Base-by-base conservation (phyloP, 2,797 vertebrate genomes). In the Xerus rutilus region DNA sequence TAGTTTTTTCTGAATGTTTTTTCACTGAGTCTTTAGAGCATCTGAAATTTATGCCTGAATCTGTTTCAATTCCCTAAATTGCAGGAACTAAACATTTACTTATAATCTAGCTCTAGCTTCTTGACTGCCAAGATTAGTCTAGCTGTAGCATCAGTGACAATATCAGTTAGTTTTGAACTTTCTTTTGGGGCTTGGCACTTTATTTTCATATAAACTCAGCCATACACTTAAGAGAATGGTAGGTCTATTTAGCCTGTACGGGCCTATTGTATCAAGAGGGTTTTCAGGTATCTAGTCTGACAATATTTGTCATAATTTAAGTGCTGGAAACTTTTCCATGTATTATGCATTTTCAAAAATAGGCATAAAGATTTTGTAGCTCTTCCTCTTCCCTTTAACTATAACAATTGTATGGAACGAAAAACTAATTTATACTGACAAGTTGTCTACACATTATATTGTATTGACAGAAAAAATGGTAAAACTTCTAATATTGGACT, bases 301-400 rank as follows among this genome's bases (percentile, higher is more conserved):
- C 6, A 62, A 88, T 76, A 65, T 9, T 91, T 81, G 2, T 9
- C 43, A 69, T 47, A 83, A 93, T 54, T 73, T 43, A 93, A 85
- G 11, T 57, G 11, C n/a, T 45, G 39, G 65, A 57, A 2, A 70
- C 25, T 70, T 83, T 84, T 74, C 57, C 35, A 0, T 79, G 9
- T 57, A 64, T 70, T 84, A 54, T 43, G 85, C 49, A 84, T 49
- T 54, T 93, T 85, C 21, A 64, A 79, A 94, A 87, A 74, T 3
- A 78, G 3, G 86, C 32, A 65, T 78, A 76, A 45, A 87, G 12
- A 64, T 0, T 79, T 25, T 79, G 1, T 62, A 87, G 49, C 25
- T 62, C 47, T 43, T 32, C 15, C 0, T 14, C 47, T 47, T 94
- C 14, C 5, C 13, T 86, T 93, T 85, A 86, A 17, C 11, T 94